Conservation (phyloP, 1,140 invertebrate species). For the Hirudo medicinalis region DNA sequence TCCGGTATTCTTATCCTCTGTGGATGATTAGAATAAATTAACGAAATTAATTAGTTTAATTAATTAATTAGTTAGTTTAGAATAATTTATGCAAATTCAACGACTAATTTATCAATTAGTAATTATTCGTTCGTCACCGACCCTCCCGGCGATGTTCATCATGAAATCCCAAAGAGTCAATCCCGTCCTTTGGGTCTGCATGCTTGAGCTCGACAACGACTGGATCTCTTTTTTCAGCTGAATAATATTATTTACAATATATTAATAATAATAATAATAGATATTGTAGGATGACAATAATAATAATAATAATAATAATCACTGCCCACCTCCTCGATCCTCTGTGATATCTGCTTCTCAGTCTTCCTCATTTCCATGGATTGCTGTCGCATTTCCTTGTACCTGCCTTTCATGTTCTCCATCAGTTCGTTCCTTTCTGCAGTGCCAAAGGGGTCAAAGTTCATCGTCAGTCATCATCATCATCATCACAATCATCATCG, state of each 20-base stretch:
- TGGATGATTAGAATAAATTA: not conserved
- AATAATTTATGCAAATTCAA: not conserved
- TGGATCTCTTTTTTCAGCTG: not conserved
- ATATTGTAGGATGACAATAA: not conserved
- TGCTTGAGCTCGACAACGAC: not conserved
- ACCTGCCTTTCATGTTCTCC: not conserved
- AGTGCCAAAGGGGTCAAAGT: not conserved
- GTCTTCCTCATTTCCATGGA: not conserved
- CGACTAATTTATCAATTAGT: constrained; percentile 1
- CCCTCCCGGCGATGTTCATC: not conserved
- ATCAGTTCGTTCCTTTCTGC: constrained; percentile 6
- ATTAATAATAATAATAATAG: not conserved
- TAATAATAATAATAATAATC: not conserved
- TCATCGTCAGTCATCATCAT: not conserved
- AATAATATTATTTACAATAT: not conserved
- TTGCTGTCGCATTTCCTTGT: not conserved
- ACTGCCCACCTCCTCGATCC: not conserved
- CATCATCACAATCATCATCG: not conserved
- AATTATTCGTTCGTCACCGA: not conserved
- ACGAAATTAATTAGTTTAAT: too few species aligned
- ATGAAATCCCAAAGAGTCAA: constrained; percentile 6
- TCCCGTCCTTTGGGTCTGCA: not conserved
- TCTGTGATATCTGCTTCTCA: not conserved
- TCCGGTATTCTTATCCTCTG: constrained; percentile 16
- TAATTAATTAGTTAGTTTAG: too few species aligned